A percentile compares a stretch with the other conserved stretches of the same genome.
phyloP scores from a whole-genome alignment of 2,797 vertebrate species.

The Chloroceryle amazona region DNA sequence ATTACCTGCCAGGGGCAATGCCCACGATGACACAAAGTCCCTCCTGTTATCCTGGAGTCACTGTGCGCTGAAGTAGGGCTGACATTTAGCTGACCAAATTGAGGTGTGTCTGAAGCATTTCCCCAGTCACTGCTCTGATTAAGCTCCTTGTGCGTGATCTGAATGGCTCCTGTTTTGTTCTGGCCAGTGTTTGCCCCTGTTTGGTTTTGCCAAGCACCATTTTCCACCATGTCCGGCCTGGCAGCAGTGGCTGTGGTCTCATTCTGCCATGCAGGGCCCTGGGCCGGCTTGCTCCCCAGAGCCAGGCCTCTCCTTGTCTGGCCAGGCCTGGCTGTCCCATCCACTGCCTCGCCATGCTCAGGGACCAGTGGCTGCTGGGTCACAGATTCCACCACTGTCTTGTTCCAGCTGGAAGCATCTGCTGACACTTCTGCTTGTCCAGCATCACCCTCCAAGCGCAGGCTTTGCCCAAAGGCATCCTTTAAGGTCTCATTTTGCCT shows the following conservation, averaged over 20 bases:
- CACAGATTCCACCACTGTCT: neutral
- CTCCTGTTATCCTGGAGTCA: neutral
- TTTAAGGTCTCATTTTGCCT: neutral
- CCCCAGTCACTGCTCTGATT: neutral
- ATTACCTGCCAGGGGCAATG: slow-evolving; percentile 78
- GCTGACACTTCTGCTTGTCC: neutral
- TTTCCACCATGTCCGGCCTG: neutral
- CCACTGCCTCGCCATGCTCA: rapidly evolving
- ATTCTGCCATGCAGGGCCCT: neutral
- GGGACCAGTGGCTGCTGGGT: neutral
- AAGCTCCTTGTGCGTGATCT: rapidly evolving
- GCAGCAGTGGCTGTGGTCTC: rapidly evolving
- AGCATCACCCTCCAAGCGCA: rapidly evolving
- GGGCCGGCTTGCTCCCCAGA: rapidly evolving
- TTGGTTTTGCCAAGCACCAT: neutral
- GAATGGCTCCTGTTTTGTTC: rapidly evolving
- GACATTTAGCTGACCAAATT: rapidly evolving
- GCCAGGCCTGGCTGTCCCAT: rapidly evolving
- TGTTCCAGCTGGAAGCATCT: neutral
- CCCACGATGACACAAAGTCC: slow-evolving; percentile 43
- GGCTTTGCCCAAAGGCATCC: neutral
- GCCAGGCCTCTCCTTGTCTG: rapidly evolving
- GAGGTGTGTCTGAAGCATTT: rapidly evolving
- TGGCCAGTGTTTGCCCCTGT: rapidly evolving
- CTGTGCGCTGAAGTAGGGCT: neutral